A percentile compares a stretch with the other conserved stretches of the same genome.
phyloP scores from a whole-genome alignment of 2,113 vertebrate genomes.

The Balaenoptera acutorostrata region DNA sequence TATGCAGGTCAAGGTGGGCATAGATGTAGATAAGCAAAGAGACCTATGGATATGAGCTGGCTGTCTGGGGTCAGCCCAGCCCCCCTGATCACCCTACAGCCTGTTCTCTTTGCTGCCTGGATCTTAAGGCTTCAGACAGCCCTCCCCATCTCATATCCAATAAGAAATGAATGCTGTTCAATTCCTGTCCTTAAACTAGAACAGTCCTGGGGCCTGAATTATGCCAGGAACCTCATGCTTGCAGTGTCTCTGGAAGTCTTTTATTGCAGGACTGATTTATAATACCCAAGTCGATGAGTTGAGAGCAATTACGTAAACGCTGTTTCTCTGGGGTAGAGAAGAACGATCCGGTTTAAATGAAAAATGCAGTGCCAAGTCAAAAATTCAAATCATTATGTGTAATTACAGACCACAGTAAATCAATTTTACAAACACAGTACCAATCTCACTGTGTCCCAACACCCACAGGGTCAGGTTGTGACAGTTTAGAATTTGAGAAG shows the following conservation, averaged over 20 bases:
- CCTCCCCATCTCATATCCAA: background rate
- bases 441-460: background rate
- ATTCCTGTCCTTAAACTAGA: background rate
- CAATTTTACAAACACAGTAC: conserved; percentile 41
- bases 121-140: background rate
- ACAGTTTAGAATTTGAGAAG: background rate
- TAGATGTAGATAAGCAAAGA: background rate
- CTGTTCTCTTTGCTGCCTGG: background rate
- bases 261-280: conserved; percentile 62
- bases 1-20: background rate
- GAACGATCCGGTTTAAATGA: conserved; percentile 45
- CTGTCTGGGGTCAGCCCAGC: background rate
- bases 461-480: background rate
- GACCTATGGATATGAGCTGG: background rate
- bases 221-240: background rate
- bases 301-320: conserved; percentile 46
- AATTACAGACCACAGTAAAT: conserved; percentile 61
- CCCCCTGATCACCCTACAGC: rapidly evolving
- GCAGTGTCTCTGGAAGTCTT: conserved; percentile 33
- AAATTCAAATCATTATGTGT: conserved; percentile 54
- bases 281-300: conserved; percentile 34
- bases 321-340: conserved; percentile 29
- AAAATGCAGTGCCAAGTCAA: conserved; percentile 52
- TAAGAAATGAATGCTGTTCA: background rate
- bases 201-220: background rate